Evolutionary conservation across 2,113 vertebrate species (phyloP).

Genomic region (Micromys minutus): DNA sequence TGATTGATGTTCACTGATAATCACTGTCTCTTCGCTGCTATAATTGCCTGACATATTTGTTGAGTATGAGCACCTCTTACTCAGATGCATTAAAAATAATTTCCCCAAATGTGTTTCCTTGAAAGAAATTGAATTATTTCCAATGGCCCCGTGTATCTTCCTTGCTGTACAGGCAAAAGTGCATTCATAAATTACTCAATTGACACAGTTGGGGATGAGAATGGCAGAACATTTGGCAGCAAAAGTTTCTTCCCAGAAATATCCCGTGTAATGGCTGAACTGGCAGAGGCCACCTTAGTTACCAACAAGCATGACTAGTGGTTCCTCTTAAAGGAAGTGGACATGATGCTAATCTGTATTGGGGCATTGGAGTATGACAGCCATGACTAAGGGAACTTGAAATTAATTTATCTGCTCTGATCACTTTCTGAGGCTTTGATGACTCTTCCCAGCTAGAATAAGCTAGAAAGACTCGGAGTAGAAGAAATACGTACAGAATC

Average conservation of each 20-base stretch:
- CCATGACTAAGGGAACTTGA: conserved; percentile 33
- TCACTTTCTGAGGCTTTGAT: neutral
- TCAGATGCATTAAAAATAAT: conserved; percentile 84
- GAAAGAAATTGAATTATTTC: conserved; percentile 82
- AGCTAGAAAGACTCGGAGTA: neutral
- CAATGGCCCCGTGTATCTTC: conserved; percentile 70
- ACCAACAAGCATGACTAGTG: neutral
- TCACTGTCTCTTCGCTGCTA: conserved; percentile 81
- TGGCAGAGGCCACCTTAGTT: conserved; percentile 44
- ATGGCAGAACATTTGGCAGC: conserved; percentile 25
- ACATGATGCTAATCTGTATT: conserved; percentile 49
- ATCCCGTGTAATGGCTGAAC: conserved; percentile 34
- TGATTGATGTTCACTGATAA: conserved; percentile 82
- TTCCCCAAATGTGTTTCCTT: conserved; percentile 77
- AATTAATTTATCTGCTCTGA: conserved; percentile 51
- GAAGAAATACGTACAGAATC: neutral
- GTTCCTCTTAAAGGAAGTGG: conserved; percentile 37
- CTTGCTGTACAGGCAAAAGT: conserved; percentile 55
- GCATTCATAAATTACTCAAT: conserved; percentile 75
- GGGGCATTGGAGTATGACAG: conserved; percentile 24
- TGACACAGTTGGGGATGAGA: conserved; percentile 74
- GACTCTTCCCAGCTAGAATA: neutral
- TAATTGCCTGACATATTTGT: conserved; percentile 84
- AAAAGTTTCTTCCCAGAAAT: conserved; percentile 67
- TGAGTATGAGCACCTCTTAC: conserved; percentile 81